These are phyloP conservation scores for Orientallactaga bullata DNA, from an alignment of 2,113 vertebrate genomes.

Conservation along the genomic window DNA sequence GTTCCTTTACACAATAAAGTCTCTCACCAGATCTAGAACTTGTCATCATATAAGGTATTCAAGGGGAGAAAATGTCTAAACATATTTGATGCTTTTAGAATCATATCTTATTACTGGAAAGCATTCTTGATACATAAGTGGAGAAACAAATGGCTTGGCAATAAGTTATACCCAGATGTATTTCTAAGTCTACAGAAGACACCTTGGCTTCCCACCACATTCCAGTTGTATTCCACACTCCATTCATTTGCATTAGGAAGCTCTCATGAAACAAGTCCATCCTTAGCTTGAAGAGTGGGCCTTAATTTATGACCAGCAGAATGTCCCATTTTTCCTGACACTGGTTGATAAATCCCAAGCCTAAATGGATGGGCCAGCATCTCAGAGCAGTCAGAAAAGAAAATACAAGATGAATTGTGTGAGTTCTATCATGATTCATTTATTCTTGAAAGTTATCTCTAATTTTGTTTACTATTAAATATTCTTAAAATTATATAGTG, in stretches of 20 bases:
- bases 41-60: background rate
- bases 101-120: background rate
- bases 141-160: background rate
- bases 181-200: background rate
- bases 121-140: background rate
- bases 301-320: background rate
- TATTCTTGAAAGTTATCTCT: conserved; percentile 11
- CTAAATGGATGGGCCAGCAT: background rate
- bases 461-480: conserved; percentile 36
- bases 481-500: conserved; percentile 45
- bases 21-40: background rate
- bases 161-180: background rate
- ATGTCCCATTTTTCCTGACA: background rate
- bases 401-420: conserved; percentile 11
- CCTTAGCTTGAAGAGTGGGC: background rate
- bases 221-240: background rate
- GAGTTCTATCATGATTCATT: conserved; percentile 10
- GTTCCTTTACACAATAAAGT: conserved; percentile 9
- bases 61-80: background rate
- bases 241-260: background rate
- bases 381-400: background rate
- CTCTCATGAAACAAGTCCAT: background rate
- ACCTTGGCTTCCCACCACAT: background rate
- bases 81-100: conserved; percentile 10
- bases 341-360: background rate